Evolutionary conservation across 2,888 invertebrate species (phyloP).

Genomic region (Tenthredo mesomela): DNA sequence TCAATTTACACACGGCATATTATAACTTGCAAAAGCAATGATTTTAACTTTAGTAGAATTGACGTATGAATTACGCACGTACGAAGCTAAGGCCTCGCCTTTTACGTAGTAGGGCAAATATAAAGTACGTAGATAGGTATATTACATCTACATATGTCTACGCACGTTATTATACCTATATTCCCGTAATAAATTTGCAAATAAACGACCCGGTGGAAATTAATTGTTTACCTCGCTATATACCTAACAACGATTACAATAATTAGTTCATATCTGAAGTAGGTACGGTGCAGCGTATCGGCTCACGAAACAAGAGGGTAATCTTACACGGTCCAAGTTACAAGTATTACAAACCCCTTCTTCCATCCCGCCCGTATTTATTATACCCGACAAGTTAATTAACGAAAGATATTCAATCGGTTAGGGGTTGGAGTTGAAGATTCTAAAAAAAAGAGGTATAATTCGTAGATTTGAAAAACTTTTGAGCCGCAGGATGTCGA

Average conservation of each 20-base stretch:
- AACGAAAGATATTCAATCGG: neutral
- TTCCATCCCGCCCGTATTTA: neutral
- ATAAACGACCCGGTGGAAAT: neutral
- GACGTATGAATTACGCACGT: constrained; percentile 25
- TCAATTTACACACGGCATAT: neutral
- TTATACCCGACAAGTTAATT: neutral
- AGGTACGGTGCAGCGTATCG: neutral
- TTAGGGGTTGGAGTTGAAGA: neutral
- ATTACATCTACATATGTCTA: neutral
- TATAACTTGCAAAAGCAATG: neutral
- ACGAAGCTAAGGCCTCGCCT: neutral
- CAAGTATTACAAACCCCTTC: neutral
- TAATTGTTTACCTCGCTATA: neutral
- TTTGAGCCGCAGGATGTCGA: neutral
- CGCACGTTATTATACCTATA: neutral
- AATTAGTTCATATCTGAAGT: neutral
- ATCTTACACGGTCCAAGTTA: neutral
- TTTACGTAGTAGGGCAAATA: neutral
- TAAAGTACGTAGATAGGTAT: neutral
- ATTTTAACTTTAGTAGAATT: constrained; percentile 18
- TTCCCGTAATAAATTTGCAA: neutral
- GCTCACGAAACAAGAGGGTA: neutral
- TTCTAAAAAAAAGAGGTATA: neutral
- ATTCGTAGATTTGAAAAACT: neutral
- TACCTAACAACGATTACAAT: neutral